Percentiles rank a stretch among this genome's conserved stretches.
phyloP scores from a whole-genome alignment of 2,113 vertebrate genomes.

The Phyllopteryx taeniolatus region DNA sequence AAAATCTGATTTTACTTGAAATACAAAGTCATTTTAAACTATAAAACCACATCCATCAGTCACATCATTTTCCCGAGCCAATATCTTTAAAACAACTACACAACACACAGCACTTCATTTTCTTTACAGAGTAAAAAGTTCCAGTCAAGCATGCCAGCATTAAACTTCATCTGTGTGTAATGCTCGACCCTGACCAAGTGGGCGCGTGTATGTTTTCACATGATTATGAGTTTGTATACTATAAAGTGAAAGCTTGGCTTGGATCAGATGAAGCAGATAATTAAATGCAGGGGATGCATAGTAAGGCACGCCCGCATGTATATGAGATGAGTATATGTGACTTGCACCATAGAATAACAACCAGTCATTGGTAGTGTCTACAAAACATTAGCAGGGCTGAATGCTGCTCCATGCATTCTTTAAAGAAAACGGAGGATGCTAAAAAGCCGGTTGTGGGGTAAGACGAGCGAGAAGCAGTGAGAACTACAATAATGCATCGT shows the following conservation, averaged over 20 bases:
- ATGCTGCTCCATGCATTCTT: conserved; percentile 2
- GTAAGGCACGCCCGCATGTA: conserved; percentile 1
- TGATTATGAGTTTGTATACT: conserved; percentile 17
- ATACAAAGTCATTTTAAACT: neutral
- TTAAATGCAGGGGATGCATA: conserved; percentile 18
- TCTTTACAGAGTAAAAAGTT: neutral
- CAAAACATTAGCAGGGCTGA: conserved; percentile 5
- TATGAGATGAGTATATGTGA: conserved; percentile 5
- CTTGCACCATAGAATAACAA: conserved; percentile 13
- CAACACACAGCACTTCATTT: conserved; percentile 2
- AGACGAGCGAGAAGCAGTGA: conserved; percentile 4
- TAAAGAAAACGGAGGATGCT: conserved; percentile 10
- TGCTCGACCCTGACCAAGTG: neutral
- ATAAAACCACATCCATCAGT: neutral
- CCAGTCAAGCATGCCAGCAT: neutral
- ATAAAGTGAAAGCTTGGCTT: conserved; percentile 16
- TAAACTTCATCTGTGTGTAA: conserved; percentile 1
- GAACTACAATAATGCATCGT: conserved; percentile 26
- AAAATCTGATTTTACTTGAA: too few relatives aligned
- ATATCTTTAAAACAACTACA: neutral
- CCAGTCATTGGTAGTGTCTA: conserved; percentile 12
- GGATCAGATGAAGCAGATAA: conserved; percentile 22
- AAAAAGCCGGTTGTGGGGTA: neutral
- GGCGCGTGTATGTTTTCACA: neutral
- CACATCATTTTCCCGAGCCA: neutral